Evolutionary conservation across 2,797 vertebrate genomes (phyloP).

Genomic region (Amazonetta brasiliensis): DNA sequence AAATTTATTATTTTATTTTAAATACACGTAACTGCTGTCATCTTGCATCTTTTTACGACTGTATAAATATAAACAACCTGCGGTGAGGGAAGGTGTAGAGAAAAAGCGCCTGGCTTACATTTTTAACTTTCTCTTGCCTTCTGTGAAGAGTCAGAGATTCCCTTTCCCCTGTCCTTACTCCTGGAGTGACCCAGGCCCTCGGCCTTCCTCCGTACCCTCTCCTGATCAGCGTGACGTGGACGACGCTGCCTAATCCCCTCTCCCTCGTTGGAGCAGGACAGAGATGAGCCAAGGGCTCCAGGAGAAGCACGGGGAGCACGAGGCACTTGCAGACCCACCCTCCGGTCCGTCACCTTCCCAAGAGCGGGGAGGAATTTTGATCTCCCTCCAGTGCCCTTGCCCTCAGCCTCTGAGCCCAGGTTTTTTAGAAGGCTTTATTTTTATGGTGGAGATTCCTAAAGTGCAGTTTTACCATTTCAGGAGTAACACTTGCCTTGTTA

Average conservation of each 20-base stretch:
- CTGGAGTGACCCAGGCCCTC: fast-evolving
- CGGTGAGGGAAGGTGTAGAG: background rate
- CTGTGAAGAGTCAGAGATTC: background rate
- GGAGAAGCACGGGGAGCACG: background rate
- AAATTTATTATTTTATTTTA: background rate
- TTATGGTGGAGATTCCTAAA: background rate
- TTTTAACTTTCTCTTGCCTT: background rate
- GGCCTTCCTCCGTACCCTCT: background rate
- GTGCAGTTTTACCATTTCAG: background rate
- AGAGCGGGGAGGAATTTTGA: background rate
- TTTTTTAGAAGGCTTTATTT: background rate
- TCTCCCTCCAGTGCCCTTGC: background rate
- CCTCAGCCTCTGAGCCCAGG: background rate
- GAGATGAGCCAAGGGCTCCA: background rate
- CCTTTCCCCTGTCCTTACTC: background rate
- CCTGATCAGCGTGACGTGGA: background rate
- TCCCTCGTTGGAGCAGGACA: background rate
- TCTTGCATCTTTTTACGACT: background rate
- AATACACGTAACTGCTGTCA: background rate
- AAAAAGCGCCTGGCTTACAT: background rate
- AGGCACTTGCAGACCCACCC: fast-evolving
- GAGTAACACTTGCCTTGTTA: background rate
- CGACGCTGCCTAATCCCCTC: background rate
- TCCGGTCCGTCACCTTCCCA: background rate
- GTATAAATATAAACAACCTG: background rate